These are phyloP conservation scores for Taphrorychus bicolor DNA, from an alignment of 2,888 invertebrate genomes.

Conservation along the genomic window DNA sequence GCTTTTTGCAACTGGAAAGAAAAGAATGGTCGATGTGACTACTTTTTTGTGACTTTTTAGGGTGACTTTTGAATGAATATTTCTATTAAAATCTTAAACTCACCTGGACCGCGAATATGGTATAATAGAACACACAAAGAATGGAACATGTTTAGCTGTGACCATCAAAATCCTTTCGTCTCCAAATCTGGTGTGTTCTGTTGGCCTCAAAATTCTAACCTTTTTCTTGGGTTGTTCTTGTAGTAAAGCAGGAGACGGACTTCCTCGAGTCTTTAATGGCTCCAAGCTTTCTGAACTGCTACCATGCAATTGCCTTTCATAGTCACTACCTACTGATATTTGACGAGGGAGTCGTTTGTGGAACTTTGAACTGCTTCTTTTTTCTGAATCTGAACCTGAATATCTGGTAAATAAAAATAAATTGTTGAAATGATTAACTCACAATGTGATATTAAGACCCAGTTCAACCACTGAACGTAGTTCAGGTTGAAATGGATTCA, in stretches of 20 bases:
- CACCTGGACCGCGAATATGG: slow-evolving; percentile 69
- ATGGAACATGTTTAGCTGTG: slow-evolving; percentile 78
- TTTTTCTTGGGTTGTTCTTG: slow-evolving; percentile 65
- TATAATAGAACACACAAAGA: slow-evolving; percentile 86
- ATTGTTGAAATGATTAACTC: too few relatives aligned
- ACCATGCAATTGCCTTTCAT: slow-evolving; percentile 55
- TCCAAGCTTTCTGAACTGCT: slow-evolving; percentile 83
- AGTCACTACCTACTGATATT: slow-evolving; percentile 58
- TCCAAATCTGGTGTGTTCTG: slow-evolving; percentile 71
- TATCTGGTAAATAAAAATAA: background rate
- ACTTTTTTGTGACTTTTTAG: too few relatives aligned
- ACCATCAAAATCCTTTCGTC: slow-evolving; percentile 86
- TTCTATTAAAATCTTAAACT: too few relatives aligned
- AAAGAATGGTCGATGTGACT: too few relatives aligned
- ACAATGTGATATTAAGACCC: too few relatives aligned
- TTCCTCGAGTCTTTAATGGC: slow-evolving; percentile 48
- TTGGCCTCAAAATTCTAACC: slow-evolving; percentile 67
- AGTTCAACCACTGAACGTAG: too few relatives aligned
- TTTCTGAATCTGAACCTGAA: slow-evolving; percentile 7
- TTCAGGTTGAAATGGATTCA: too few relatives aligned
- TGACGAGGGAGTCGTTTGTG: slow-evolving; percentile 60
- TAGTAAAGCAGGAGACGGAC: slow-evolving; percentile 57
- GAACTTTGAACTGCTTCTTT: slow-evolving; percentile 45
- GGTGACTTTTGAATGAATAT: too few relatives aligned
- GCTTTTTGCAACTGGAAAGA: too few relatives aligned